Percentiles rank a stretch among this genome's conserved stretches.
These are phyloP conservation scores for Brachionichthys hirsutus DNA, from an alignment of 2,113 vertebrate genomes.

Conservation along the genomic window DNA sequence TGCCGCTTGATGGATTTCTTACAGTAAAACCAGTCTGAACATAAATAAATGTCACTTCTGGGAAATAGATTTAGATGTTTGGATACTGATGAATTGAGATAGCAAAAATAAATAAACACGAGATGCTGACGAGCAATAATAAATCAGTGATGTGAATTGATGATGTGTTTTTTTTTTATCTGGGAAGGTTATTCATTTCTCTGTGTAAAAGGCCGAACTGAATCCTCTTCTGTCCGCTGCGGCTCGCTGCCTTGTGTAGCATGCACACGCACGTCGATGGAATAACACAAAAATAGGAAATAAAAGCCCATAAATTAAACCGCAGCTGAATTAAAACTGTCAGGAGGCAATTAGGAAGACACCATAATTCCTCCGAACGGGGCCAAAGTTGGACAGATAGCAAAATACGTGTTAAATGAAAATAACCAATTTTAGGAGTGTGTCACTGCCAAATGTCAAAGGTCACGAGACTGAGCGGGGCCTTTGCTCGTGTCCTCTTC, in stretches of 20 bases:
- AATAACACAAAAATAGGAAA: slow-evolving; percentile 63
- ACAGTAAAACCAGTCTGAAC: neutral
- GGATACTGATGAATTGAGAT: slow-evolving; percentile 24
- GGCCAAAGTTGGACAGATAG: slow-evolving; percentile 74
- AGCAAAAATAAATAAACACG: slow-evolving; percentile 42
- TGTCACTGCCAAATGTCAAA: slow-evolving; percentile 60
- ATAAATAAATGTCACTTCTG: neutral
- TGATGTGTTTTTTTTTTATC: slow-evolving; percentile 16
- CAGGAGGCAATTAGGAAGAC: slow-evolving; percentile 68
- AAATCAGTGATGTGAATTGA: slow-evolving; percentile 23
- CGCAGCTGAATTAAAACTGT: slow-evolving; percentile 64
- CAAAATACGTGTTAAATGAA: slow-evolving; percentile 72
- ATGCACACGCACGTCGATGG: slow-evolving; percentile 17
- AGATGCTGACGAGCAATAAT: slow-evolving; percentile 15
- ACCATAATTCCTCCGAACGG: slow-evolving; percentile 63
- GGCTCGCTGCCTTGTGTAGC: slow-evolving; percentile 12
- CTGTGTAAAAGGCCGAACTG: slow-evolving; percentile 44
- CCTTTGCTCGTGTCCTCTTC: slow-evolving; percentile 51
- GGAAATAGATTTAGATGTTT: neutral
- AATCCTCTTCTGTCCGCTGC: slow-evolving; percentile 33
- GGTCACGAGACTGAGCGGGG: slow-evolving; percentile 70
- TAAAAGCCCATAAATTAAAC: slow-evolving; percentile 63
- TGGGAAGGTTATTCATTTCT: slow-evolving; percentile 22
- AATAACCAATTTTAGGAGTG: slow-evolving; percentile 64
- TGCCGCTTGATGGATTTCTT: neutral